phyloP scores from a whole-genome alignment of 2,113 vertebrate species.

The Lophochroa leadbeateri region DNA sequence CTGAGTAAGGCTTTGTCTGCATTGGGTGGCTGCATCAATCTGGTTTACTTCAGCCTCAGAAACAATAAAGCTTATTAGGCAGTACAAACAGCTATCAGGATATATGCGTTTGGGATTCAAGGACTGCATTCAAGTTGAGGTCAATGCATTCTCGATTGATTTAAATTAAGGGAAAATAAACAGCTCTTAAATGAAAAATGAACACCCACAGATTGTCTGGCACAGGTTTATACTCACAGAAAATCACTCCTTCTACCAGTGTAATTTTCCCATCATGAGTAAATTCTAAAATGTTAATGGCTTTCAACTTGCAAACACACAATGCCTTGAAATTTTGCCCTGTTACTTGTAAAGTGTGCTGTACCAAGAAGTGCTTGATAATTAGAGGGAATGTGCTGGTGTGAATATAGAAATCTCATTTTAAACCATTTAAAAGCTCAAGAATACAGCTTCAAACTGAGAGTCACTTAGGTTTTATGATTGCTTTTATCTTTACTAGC shows the following conservation, averaged over 20 bases:
- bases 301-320: background rate
- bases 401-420: background rate
- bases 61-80: background rate
- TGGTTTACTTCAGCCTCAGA: background rate
- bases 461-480: slow-evolving; percentile 17
- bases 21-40: background rate
- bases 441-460: slow-evolving; percentile 1
- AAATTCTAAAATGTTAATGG: slow-evolving; percentile 1
- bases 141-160: background rate
- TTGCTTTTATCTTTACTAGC: slow-evolving; percentile 25
- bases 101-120: background rate
- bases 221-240: background rate
- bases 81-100: background rate
- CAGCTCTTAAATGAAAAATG: slow-evolving; percentile 16
- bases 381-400: background rate
- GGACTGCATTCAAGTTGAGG: background rate
- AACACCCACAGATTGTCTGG: background rate
- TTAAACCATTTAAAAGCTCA: slow-evolving; percentile 9
- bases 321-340: background rate
- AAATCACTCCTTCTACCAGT: background rate
- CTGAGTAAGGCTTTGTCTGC: background rate
- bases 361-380: background rate
- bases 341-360: background rate
- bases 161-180: slow-evolving; percentile 32
- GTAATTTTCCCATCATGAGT: background rate